Conservation (phyloP, 2,888 invertebrate genomes). For the Chloroclysta siterata region DNA sequence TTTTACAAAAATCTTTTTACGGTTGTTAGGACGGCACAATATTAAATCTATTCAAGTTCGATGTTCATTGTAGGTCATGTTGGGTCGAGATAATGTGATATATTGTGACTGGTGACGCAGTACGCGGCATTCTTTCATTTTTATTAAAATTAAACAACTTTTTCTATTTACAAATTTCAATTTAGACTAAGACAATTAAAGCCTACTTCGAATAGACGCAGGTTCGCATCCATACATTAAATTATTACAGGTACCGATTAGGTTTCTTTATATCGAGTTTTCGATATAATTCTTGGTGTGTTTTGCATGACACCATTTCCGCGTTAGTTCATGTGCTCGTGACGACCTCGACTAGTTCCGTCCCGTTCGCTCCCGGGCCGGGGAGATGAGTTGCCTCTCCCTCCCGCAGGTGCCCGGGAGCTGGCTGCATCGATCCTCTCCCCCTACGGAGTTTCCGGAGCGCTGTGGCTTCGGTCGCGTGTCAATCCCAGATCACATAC, state of each 20-base stretch:
- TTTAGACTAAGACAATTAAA: slow-evolving; percentile 84
- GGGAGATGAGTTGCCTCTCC: neutral
- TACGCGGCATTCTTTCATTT: slow-evolving; percentile 66
- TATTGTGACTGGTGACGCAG: slow-evolving; percentile 55
- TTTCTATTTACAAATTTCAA: slow-evolving; percentile 81
- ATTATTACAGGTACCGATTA: slow-evolving; percentile 80
- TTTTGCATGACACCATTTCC: slow-evolving; percentile 79
- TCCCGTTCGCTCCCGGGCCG: slow-evolving; percentile 42
- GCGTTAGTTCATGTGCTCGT: slow-evolving; percentile 53
- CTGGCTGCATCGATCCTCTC: slow-evolving; percentile 67
- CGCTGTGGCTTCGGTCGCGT: slow-evolving; percentile 43
- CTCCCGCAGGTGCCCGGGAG: slow-evolving; percentile 39
- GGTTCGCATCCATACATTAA: slow-evolving; percentile 83
- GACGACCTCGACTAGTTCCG: slow-evolving; percentile 43
- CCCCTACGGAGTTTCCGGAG: slow-evolving; percentile 52
- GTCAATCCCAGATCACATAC: slow-evolving; percentile 52
- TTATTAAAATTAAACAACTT: slow-evolving; percentile 67
- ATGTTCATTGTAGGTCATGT: slow-evolving; percentile 80
- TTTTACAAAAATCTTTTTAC: slow-evolving; percentile 83
- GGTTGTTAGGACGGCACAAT: slow-evolving; percentile 85
- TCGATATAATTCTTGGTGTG: slow-evolving; percentile 67
- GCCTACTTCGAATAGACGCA: slow-evolving; percentile 84
- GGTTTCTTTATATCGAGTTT: slow-evolving; percentile 60
- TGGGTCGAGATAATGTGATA: slow-evolving; percentile 60
- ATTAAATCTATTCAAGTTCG: slow-evolving; percentile 83